These are phyloP conservation scores for Ambastaia sidthimunki DNA, from an alignment of 2,797 vertebrate species.

Conservation along the genomic window DNA sequence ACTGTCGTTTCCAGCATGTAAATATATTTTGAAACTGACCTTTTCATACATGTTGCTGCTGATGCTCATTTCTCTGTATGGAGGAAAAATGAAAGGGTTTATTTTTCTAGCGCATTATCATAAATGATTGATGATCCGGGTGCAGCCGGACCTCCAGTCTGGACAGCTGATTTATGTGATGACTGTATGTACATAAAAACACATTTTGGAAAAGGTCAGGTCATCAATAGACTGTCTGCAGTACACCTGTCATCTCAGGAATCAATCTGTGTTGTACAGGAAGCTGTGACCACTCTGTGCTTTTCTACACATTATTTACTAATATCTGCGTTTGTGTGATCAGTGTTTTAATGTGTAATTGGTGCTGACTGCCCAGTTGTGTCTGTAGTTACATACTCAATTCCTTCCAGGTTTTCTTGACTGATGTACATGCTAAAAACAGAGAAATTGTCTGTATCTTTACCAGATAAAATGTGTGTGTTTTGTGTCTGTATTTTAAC, in stretches of 20 bases:
- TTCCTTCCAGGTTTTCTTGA: not conserved
- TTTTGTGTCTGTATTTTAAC: no score
- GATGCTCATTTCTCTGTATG: not conserved
- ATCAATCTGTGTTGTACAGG: not conserved
- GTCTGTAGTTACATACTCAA: not conserved
- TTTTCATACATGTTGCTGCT: not conserved
- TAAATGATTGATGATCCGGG: not conserved
- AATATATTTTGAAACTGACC: not conserved
- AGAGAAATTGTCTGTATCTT: not conserved
- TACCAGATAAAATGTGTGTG: no score
- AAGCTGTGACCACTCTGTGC: not conserved
- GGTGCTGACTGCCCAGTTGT: not conserved
- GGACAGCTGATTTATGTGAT: not conserved
- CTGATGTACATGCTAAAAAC: not conserved
- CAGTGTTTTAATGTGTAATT: not conserved
- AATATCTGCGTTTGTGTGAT: slow-evolving; percentile 1
- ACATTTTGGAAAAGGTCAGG: not conserved
- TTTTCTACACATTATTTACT: not conserved
- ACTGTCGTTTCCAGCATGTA: not conserved
- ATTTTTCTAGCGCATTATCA: not conserved
- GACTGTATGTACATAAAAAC: not conserved
- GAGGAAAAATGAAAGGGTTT: not conserved
- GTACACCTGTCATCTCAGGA: not conserved
- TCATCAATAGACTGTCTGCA: not conserved
- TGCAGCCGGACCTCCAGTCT: not conserved